Evolutionary conservation across 1,140 invertebrate genomes (phyloP).

Genomic region (Himalopsyche phryganea): DNA sequence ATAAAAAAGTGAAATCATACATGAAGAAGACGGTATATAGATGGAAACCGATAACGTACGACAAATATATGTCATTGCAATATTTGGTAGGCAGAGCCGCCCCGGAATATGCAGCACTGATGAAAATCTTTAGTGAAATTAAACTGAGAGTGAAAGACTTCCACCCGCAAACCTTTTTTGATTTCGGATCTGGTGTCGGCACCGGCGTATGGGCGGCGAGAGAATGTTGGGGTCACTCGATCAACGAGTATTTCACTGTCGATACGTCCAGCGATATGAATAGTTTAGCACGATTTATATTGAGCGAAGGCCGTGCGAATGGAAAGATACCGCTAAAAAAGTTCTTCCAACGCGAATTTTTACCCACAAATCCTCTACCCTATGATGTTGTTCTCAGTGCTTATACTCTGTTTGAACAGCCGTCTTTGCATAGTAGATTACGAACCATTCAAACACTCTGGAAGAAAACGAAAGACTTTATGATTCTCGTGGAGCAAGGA

Average conservation of each 20-base stretch:
- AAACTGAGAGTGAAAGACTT: conserved; percentile 61
- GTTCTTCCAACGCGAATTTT: conserved; percentile 75
- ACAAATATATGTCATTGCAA: conserved; percentile 57
- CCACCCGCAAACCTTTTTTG: conserved; percentile 72
- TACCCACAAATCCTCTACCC: conserved; percentile 59
- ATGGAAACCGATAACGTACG: conserved; percentile 71
- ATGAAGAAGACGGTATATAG: conserved; percentile 57
- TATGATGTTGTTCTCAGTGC: conserved; percentile 82
- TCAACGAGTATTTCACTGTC: conserved; percentile 80
- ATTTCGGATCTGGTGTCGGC: conserved; percentile 88
- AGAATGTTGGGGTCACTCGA: conserved; percentile 62
- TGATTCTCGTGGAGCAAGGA: conserved; percentile 83
- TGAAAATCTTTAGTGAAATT: conserved; percentile 73
- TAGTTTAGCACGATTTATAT: conserved; percentile 68
- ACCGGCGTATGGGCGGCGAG: conserved; percentile 79
- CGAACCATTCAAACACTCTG: conserved; percentile 75
- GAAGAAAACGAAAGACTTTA: conserved; percentile 78
- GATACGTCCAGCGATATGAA: conserved; percentile 79
- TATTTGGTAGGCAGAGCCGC: conserved; percentile 69
- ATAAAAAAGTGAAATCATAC: conserved; percentile 40
- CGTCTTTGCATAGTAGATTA: conserved; percentile 61
- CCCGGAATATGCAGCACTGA: conserved; percentile 71
- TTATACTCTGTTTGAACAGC: conserved; percentile 78
- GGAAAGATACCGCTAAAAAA: conserved; percentile 55
- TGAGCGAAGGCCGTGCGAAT: conserved; percentile 61